phyloP scores from a whole-genome alignment of 2,113 vertebrate species.

The Noturus placidus region DNA sequence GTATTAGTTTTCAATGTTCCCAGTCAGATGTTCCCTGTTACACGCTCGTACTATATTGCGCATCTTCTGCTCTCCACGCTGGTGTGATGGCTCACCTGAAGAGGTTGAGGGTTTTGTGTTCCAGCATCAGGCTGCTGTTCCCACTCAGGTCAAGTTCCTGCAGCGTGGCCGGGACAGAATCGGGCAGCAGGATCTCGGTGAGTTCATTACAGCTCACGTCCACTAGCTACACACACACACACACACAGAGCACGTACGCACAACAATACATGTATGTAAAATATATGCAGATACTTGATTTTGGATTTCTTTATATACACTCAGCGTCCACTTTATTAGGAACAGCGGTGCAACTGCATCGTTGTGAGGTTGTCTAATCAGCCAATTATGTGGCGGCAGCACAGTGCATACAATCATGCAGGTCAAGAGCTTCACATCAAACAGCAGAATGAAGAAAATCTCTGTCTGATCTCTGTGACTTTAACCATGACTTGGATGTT shows the following conservation, averaged over 20 bases:
- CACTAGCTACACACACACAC: slow-evolving; percentile 76
- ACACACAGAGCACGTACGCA: not conserved
- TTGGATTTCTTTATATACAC: too few relatives aligned
- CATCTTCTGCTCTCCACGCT: not conserved
- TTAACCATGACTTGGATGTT: too few relatives aligned
- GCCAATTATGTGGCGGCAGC: too few relatives aligned
- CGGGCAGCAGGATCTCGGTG: slow-evolving; percentile 90
- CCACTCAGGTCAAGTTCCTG: slow-evolving; percentile 92
- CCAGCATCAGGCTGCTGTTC: slow-evolving; percentile 88
- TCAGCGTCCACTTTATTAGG: too few relatives aligned
- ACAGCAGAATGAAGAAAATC: too few relatives aligned
- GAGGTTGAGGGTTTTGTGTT: slow-evolving; percentile 91
- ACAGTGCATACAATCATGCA: too few relatives aligned
- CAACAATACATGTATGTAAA: too few relatives aligned
- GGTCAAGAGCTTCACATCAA: too few relatives aligned
- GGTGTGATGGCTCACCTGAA: slow-evolving; percentile 80
- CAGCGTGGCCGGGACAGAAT: slow-evolving; percentile 82
- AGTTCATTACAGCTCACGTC: slow-evolving; percentile 95
- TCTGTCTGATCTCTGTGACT: too few relatives aligned
- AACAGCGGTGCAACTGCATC: too few relatives aligned
- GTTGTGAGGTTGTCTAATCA: too few relatives aligned
- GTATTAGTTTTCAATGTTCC: not conserved
- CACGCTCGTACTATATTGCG: not conserved
- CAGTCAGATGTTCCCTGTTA: not conserved
- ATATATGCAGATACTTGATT: too few relatives aligned